These are phyloP conservation scores for Cremastobaeus sp. DNA, from an alignment of 2,888 invertebrate genomes.

Conservation along the genomic window DNA sequence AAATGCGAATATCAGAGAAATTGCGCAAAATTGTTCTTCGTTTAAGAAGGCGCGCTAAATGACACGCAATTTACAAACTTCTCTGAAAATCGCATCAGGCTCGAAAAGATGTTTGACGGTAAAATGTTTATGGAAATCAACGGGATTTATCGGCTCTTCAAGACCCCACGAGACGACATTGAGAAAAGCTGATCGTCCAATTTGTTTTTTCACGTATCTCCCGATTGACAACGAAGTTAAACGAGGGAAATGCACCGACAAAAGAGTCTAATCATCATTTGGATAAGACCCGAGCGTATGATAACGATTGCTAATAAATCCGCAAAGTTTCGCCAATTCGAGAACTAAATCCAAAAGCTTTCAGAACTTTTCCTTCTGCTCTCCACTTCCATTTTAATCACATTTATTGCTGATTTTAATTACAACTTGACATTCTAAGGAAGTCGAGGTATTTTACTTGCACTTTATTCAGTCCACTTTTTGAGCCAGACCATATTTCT, in stretches of 20 bases:
- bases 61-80: no score
- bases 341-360: constrained; percentile 31
- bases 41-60: background rate
- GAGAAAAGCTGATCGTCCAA: no score
- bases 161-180: no score
- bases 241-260: constrained; percentile 24
- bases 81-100: no score
- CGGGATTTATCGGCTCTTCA: no score
- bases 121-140: no score
- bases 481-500: background rate
- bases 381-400: constrained; percentile 32
- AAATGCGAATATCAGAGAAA: background rate
- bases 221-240: constrained; percentile 34
- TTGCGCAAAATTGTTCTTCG: background rate
- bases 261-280: constrained; percentile 57
- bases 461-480: no score
- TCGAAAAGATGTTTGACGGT: no score
- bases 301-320: constrained; percentile 58
- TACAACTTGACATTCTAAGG: constrained; percentile 5
- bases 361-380: constrained; percentile 40
- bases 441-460: background rate
- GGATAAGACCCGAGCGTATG: constrained; percentile 55
- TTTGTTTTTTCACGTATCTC: no score
- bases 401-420: constrained; percentile 50
- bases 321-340: constrained; percentile 37